Evolutionary conservation across 1,140 invertebrate genomes (phyloP).

Genomic region (Paralvinella palmiformis): DNA sequence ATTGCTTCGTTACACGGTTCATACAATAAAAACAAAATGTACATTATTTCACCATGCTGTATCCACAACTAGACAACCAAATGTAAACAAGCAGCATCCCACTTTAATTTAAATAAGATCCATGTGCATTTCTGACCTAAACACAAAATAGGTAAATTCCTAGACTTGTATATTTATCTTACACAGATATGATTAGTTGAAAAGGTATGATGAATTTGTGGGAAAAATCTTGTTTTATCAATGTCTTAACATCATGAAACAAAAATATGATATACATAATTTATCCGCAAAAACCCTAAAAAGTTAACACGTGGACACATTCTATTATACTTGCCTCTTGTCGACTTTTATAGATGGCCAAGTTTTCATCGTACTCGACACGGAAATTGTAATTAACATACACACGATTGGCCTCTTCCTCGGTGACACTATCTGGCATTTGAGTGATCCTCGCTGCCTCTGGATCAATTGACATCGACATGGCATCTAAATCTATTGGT

Average conservation of each 20-base stretch:
- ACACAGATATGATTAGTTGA: background rate
- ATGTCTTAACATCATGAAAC: background rate
- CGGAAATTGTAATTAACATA: conserved; percentile 41
- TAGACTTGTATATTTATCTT: background rate
- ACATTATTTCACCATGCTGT: too few species aligned
- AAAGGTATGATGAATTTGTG: background rate
- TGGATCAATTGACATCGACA: too few species aligned
- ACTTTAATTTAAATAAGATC: too few species aligned
- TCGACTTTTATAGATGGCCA: conserved; percentile 34
- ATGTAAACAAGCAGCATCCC: too few species aligned
- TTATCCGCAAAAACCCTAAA: background rate
- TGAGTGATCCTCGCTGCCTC: too few species aligned
- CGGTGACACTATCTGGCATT: too few species aligned
- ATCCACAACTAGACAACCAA: too few species aligned
- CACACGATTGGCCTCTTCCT: conserved; percentile 28
- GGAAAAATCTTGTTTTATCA: background rate
- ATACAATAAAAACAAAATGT: too few species aligned
- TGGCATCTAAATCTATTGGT: too few species aligned
- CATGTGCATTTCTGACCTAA: too few species aligned
- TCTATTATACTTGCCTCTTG: conserved; percentile 30
- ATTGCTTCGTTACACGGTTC: too few species aligned
- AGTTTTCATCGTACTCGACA: conserved; percentile 27
- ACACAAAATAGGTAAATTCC: background rate
- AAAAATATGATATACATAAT: background rate
- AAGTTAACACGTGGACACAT: background rate